Evolutionary conservation across 1,140 invertebrate genomes (phyloP).

Genomic region (Drosophila leontia): DNA sequence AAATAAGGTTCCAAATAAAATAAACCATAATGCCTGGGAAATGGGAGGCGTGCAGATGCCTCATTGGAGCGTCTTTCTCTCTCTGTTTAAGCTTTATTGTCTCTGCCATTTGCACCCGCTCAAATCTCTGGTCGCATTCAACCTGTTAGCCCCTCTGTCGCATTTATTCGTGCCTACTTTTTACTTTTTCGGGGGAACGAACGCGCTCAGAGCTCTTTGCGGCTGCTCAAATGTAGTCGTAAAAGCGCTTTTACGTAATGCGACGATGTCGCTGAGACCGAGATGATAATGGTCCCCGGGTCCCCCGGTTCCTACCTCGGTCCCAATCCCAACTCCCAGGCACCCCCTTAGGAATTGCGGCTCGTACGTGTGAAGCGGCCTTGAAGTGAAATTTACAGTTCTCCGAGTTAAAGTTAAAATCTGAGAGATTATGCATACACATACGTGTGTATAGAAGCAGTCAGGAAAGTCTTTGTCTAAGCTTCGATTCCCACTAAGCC

Average conservation of each 20-base stretch:
- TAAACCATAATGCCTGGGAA: conserved; percentile 7
- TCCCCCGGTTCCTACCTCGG: conserved; percentile 30
- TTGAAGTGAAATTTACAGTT: conserved; percentile 67
- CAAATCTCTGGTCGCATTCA: conserved; percentile 70
- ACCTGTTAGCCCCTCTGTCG: conserved; percentile 60
- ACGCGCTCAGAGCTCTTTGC: conserved; percentile 29
- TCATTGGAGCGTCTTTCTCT: neutral
- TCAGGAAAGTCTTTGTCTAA: conserved; percentile 3
- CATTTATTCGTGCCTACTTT: conserved; percentile 41
- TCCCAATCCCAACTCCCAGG: neutral
- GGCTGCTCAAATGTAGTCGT: conserved; percentile 67
- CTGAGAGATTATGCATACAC: conserved; percentile 46
- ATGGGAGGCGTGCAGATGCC: conserved; percentile 29
- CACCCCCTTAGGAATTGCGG: conserved; percentile 61
- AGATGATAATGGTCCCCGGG: conserved; percentile 43
- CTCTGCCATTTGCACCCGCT: conserved; percentile 65
- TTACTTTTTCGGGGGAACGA: conserved; percentile 24
- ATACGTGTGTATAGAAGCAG: conserved; percentile 21
- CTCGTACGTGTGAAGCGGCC: conserved; percentile 59
- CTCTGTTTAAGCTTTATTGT: conserved; percentile 71
- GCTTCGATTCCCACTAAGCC: conserved; percentile 12
- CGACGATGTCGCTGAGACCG: conserved; percentile 56
- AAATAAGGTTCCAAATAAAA: conserved; percentile 28
- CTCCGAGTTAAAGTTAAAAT: conserved; percentile 27
- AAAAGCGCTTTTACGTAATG: conserved; percentile 82